These are phyloP conservation scores for Erpornis zantholeuca DNA, from an alignment of 2,113 vertebrate genomes.

Conservation along the genomic window DNA sequence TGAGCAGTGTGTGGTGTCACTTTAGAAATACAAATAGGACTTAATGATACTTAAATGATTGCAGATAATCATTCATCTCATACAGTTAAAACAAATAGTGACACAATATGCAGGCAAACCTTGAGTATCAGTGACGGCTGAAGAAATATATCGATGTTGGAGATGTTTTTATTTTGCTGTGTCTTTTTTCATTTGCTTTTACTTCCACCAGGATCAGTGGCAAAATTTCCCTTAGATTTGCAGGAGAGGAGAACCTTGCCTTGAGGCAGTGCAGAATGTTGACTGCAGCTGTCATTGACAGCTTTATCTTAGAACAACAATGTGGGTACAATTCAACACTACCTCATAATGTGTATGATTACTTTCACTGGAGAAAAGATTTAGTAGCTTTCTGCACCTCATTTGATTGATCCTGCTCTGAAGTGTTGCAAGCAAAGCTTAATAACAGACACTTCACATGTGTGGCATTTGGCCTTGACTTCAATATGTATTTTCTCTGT, in stretches of 20 bases:
- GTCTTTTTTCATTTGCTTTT: not conserved
- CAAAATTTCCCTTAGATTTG: not conserved
- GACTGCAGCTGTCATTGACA: not conserved
- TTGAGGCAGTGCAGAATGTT: not conserved
- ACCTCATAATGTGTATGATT: rapidly evolving
- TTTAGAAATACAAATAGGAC: not conserved
- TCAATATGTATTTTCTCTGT: not conserved
- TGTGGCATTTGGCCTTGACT: not conserved
- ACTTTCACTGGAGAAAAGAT: not conserved
- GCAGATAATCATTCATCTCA: not conserved
- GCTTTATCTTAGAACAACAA: not conserved
- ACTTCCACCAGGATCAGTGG: not conserved
- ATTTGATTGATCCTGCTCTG: not conserved
- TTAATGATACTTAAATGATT: not conserved
- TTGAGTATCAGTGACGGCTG: not conserved
- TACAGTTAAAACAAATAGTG: not conserved
- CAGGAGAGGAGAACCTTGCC: not conserved
- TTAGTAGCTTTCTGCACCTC: not conserved
- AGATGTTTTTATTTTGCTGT: not conserved
- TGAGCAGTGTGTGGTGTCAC: not conserved
- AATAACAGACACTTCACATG: not conserved
- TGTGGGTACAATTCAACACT: not conserved
- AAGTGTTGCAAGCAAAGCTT: not conserved
- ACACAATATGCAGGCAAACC: not conserved
- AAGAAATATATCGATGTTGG: not conserved